phyloP scores from a whole-genome alignment of 2,797 vertebrate genomes.

The Pseudocheirus occidentalis region DNA sequence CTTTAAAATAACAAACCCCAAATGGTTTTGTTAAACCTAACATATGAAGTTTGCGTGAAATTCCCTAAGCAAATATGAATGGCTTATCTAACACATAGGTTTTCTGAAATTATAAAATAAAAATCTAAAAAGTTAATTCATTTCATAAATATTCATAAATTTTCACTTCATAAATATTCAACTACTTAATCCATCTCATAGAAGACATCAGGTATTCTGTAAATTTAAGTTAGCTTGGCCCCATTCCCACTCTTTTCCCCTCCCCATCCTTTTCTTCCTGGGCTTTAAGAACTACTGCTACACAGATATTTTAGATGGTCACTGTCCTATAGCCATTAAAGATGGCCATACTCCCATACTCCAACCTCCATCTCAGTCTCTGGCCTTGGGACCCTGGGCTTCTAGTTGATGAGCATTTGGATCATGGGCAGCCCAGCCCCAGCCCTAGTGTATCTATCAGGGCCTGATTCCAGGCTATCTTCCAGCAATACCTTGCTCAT shows the following conservation, averaged over 20 bases:
- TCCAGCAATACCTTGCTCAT: neutral
- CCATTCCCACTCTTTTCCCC: neutral
- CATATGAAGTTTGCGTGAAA: neutral
- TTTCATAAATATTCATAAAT: neutral
- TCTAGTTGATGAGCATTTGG: neutral
- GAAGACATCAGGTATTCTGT: neutral
- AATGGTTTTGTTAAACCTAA: neutral
- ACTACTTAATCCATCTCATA: neutral
- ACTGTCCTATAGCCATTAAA: neutral
- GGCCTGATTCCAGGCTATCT: neutral
- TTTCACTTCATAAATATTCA: neutral
- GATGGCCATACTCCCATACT: neutral
- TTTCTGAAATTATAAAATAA: neutral
- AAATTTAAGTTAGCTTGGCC: neutral
- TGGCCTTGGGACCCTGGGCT: neutral
- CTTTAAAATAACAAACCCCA: neutral
- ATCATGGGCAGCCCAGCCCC: neutral
- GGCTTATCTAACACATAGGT: neutral
- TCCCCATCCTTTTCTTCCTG: neutral
- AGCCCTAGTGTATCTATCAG: neutral
- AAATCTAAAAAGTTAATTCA: neutral
- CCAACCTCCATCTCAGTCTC: neutral
- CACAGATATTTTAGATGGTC: neutral
- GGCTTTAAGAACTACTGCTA: neutral
- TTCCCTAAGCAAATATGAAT: neutral